Evolutionary conservation across 2,797 vertebrate species (phyloP).

Genomic region (Phrynocephalus guinanensis): DNA sequence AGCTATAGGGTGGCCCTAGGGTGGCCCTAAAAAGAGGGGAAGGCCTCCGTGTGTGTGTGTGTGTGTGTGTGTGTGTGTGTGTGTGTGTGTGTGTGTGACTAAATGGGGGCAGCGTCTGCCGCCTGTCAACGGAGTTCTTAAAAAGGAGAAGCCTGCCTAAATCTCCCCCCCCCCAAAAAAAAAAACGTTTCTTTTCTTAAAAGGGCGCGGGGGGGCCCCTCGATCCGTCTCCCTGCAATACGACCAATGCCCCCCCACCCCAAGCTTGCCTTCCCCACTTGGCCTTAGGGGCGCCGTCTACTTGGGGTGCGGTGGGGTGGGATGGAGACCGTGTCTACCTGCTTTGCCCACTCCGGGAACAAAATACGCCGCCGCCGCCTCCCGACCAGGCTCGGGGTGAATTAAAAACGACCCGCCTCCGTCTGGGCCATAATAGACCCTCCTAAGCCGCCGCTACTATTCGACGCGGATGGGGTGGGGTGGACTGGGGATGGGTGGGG

Average conservation of each 20-base stretch:
- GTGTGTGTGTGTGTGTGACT: too few relatives aligned
- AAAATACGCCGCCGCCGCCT: background rate
- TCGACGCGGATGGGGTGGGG: background rate
- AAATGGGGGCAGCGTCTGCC: constrained; percentile 1
- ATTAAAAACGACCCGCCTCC: background rate
- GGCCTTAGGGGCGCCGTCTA: constrained; percentile 5
- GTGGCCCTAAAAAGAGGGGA: background rate
- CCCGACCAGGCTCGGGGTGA: background rate
- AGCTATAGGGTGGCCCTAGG: too few relatives aligned
- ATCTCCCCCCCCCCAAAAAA: background rate
- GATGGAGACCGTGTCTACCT: background rate
- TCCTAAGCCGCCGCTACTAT: background rate
- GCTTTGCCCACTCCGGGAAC: background rate
- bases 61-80: too few relatives aligned
- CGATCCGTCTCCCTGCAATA: background rate
- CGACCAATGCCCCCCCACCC: constrained; percentile 28
- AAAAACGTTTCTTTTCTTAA: background rate
- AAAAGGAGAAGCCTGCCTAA: background rate
- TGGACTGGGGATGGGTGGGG: too few relatives aligned
- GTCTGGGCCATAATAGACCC: background rate
- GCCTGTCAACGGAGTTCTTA: background rate
- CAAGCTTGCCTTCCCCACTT: constrained; percentile 22
- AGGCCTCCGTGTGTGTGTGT: too few relatives aligned
- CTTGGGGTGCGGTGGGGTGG: background rate
- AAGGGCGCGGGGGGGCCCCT: constrained; percentile 18